phyloP scores from a whole-genome alignment of 2,888 invertebrate genomes.

The Aphidoletes aphidimyza region DNA sequence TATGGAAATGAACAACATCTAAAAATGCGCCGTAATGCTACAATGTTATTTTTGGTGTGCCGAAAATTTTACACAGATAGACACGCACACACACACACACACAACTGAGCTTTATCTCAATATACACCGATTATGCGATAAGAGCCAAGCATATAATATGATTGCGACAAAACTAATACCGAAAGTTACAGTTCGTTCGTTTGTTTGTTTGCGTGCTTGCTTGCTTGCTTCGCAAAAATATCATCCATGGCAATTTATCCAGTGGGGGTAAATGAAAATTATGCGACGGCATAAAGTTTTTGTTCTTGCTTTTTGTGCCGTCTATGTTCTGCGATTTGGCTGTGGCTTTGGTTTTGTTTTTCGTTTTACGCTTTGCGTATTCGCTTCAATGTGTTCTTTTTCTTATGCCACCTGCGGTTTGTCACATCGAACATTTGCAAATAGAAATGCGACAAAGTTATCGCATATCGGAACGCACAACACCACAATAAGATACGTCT shows the following conservation, averaged over 20 bases:
- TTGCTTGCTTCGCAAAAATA: not conserved
- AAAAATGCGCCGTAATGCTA: not conserved
- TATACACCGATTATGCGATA: not conserved
- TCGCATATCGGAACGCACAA: not conserved
- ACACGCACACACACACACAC: not conserved
- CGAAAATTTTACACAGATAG: not conserved
- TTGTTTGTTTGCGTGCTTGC: not conserved
- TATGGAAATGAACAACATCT: conserved; percentile 33
- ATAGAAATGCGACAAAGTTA: conserved; percentile 21
- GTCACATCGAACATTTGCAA: conserved; percentile 39
- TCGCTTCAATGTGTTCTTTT: not conserved
- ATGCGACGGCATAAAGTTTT: conserved; percentile 47
- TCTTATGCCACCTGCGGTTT: conserved; percentile 47
- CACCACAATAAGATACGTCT: conserved; percentile 20
- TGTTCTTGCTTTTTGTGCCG: conserved; percentile 3
- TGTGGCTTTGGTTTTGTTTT: not conserved
- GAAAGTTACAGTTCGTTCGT: not conserved
- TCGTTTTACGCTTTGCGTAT: not conserved
- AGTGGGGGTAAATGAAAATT: conserved; percentile 32
- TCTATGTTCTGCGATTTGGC: not conserved
- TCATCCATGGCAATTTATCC: conserved; percentile 40
- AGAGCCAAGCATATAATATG: conserved; percentile 27
- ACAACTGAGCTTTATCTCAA: not conserved
- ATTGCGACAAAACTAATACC: conserved; percentile 44
- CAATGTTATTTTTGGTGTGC: not conserved